Evolutionary conservation across 92 coral and sea anemone species (phyloP), one percentile per base, ranked within the genome.

Genomic region (Diadumene lineata): DNA sequence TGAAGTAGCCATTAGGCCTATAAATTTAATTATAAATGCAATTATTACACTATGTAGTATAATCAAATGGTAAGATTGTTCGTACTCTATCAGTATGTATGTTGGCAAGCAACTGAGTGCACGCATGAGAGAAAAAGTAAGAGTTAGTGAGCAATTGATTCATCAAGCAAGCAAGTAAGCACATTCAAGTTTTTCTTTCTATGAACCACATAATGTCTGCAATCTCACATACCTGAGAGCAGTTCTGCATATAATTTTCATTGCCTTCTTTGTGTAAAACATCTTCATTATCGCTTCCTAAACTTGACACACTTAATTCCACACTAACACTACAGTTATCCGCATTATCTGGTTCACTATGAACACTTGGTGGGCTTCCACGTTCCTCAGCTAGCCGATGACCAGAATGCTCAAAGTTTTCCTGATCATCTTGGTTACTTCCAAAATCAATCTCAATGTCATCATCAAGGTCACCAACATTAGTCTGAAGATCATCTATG

Each of bases 261-360:
- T 43, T 60, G 34, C 57, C 72, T 11, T 50, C 81, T 11, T 64
- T 67, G 24, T 64, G 70, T 33, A 68, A 24, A 48, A 60, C 74
- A 11, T 70, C 89, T 25, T 84, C 92, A 50, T 90, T 80, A 33
- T 92, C 91, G 28, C 80, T 87, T 28, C 94, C 97, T 31, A 94
- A 77, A 77, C 97, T 94, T 62, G 97, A 83, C 8, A 92, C 92
- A 75, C 93, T 90, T 51, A 94, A 78, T 43, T 64, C 97, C 17
- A 81, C 97, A 78, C 97, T 92, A 10, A 85, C 84, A 56, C 94
- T 88, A 63, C 87, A 82, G 46, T 83, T 82, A 26, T 94, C 98
- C 17, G 92, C 97, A 56, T 85, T 64, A 31, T 92, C 87, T 6
- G 90, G 86, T 7, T 91, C 97, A 68, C 90, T 91, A 70, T 85